Conservation (phyloP, 2,888 invertebrate genomes). For the Drosophila borborema region DNA sequence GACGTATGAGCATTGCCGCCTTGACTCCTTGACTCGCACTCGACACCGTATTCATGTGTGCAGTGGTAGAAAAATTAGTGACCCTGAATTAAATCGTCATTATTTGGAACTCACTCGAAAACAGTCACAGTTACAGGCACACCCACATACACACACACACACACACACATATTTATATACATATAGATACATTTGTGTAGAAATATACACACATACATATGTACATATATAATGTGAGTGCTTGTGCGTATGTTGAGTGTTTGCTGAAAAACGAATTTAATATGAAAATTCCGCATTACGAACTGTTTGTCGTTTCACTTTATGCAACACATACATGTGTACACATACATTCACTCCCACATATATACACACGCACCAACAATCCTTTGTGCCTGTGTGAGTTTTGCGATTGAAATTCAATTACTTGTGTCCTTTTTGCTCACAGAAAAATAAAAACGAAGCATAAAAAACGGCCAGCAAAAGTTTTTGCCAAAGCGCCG, state of each 20-base stretch:
- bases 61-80: slow-evolving; percentile 81
- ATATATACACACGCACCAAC: slow-evolving; percentile 38
- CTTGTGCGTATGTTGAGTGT: slow-evolving; percentile 48
- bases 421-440: slow-evolving; percentile 80
- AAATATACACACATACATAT: too few relatives aligned
- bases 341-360: slow-evolving; percentile 8
- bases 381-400: slow-evolving; percentile 50
- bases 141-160: slow-evolving; percentile 34
- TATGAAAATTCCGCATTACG: slow-evolving; percentile 82
- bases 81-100: slow-evolving; percentile 83
- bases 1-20: slow-evolving; percentile 67
- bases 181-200: not conserved
- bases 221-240: slow-evolving; percentile 4
- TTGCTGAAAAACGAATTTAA: slow-evolving; percentile 77
- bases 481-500: slow-evolving; percentile 55
- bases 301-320: slow-evolving; percentile 76
- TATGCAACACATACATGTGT: slow-evolving; percentile 45
- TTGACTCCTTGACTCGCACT: slow-evolving; percentile 32
- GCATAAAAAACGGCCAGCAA: slow-evolving; percentile 45
- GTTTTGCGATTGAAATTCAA: slow-evolving; percentile 79
- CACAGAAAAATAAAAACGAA: slow-evolving; percentile 38
- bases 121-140: slow-evolving; percentile 50
- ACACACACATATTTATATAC: not conserved
- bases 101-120: slow-evolving; percentile 80
- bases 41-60: slow-evolving; percentile 64